Evolutionary conservation across 2,797 vertebrate species (phyloP).

Genomic region (Ceyx erithaca): DNA sequence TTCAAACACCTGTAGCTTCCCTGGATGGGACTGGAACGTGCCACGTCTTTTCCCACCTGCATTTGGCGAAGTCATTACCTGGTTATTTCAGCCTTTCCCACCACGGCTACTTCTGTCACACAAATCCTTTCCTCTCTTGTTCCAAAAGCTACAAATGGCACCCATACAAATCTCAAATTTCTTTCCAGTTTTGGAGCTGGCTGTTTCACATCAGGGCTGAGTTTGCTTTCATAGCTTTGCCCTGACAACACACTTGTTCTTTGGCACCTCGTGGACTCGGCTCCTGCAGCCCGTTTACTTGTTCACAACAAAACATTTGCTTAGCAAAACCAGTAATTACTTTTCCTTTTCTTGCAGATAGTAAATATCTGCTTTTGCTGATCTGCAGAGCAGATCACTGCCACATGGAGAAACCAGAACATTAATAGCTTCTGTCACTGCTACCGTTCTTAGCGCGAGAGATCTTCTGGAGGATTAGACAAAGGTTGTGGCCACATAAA

Average conservation of each 20-base stretch:
- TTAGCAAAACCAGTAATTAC: background rate
- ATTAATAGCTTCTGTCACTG: conserved; percentile 42
- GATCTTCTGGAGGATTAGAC: conserved; percentile 47
- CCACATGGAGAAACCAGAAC: background rate
- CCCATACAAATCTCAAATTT: background rate
- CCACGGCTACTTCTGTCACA: background rate
- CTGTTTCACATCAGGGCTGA: background rate
- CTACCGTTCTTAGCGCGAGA: conserved; percentile 4
- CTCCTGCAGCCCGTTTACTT: background rate
- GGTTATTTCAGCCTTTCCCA: background rate
- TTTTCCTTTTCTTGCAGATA: background rate
- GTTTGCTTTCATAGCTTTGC: background rate
- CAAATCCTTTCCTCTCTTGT: background rate
- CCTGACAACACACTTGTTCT: background rate
- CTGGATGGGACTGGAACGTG: background rate
- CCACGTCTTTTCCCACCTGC: background rate
- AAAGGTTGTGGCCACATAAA: conserved; percentile 30
- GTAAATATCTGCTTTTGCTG: background rate
- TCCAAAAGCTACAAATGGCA: background rate
- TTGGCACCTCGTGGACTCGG: background rate
- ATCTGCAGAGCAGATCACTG: background rate
- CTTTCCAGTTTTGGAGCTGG: background rate
- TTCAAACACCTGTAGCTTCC: background rate
- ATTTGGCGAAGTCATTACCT: background rate
- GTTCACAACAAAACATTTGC: background rate